Evolutionary conservation across 2,888 invertebrate genomes (phyloP), one percentile per base, ranked within the genome.

Genomic region (Nebria brevicollis): DNA sequence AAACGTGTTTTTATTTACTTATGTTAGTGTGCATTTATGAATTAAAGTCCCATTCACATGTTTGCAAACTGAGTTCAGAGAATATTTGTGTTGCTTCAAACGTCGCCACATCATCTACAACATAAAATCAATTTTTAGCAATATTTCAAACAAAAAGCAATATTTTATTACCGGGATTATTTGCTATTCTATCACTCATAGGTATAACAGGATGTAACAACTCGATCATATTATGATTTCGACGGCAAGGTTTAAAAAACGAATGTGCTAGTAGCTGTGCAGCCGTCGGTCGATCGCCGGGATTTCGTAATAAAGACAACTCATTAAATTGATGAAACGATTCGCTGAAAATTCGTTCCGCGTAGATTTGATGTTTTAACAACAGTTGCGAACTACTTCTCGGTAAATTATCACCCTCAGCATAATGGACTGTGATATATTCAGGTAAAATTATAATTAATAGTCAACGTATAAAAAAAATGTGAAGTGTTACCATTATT

Each of bases 261-360:
- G 92, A 90, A 87, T 97, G 95, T 76, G 90, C 91, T 82, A 95
- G 88, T 74, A 96, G 89, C 86, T 95, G 94, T 0, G 90, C 89
- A 2, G 95, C 93, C 6, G 93, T 91, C 74, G 96, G 95, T 75
- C 96, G 90, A 86, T 92, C 91, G n/a, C 90, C 89, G 0, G 95
- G 93, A 83, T 94, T 94, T 83, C 92, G 91, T 85, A 94, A 93
- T 84, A 96, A 89, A 86, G 95, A 94, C 82, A 93, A 88, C 84
- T 95, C 94, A 77, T 94, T 92, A 85, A 97, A 91, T 84, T 94
- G 93, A 87, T 97, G 97, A 88, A 97, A 95, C 85, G 92, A 90
- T 84, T 94, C 94, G 2, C 94, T 92, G 83, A 97, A 95, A 84
- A 92, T 91, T 82, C 96, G 89, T 76, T 91, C 89, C 0, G 91